Conservation (phyloP, 2,888 invertebrate species). For the Rhagonycha lutea region DNA sequence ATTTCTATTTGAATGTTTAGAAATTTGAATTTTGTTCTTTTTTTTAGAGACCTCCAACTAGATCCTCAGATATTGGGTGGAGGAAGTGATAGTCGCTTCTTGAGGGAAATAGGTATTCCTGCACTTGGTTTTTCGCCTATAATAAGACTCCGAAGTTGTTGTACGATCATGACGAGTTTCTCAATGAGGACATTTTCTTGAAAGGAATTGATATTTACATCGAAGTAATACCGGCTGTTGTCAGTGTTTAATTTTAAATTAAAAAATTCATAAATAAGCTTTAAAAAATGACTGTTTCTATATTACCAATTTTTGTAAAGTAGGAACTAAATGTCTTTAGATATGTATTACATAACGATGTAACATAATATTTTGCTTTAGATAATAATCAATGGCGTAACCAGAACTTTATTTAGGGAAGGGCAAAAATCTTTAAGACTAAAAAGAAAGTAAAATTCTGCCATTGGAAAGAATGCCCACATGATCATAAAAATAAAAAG, state of each 20-base stretch:
- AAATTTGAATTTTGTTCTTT: neutral
- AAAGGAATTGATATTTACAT: neutral
- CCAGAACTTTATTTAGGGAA: too few relatives aligned
- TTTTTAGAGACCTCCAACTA: neutral
- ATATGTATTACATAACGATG: too few relatives aligned
- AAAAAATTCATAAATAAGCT: too few relatives aligned
- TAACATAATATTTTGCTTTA: too few relatives aligned
- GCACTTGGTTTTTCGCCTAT: neutral
- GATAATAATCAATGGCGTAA: too few relatives aligned
- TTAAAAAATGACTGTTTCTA: too few relatives aligned
- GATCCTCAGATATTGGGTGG: neutral
- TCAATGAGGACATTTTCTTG: neutral
- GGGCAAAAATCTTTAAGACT: too few relatives aligned
- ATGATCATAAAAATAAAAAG: too few relatives aligned
- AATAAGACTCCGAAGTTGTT: neutral
- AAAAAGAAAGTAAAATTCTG: too few relatives aligned
- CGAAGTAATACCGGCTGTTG: neutral
- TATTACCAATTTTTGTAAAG: too few relatives aligned
- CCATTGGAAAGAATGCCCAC: too few relatives aligned
- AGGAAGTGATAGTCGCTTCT: neutral
- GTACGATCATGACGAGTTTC: neutral
- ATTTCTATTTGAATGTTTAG: neutral
- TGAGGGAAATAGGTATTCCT: neutral
- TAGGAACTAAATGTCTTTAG: too few relatives aligned
- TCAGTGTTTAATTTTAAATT: neutral